Base-by-base conservation (phyloP, 23 tunicate genomes). In the Oikopleura albicans region DNA sequence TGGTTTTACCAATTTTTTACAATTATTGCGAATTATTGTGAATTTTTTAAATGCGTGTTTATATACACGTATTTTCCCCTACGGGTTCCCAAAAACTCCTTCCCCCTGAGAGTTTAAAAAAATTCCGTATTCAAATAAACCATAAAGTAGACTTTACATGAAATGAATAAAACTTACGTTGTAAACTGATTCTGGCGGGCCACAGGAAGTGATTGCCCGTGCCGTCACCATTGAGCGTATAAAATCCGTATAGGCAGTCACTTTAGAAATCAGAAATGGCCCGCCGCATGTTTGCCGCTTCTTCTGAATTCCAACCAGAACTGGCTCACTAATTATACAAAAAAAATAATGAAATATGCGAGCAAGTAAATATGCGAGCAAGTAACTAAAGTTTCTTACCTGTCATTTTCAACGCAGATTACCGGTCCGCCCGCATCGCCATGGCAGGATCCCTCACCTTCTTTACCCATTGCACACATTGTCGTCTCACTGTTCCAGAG, bases 391-490 rank as follows among this genome's bases (percentile, higher is more conserved):
- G n/a, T n/a, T n/a, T n/a, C n/a, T 49, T 22, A 49, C 63, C 63
- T 49, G 12, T 22, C 63, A 22, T 49, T 49, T 49, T 71, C 79
- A 16, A 71, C 79, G 37, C 79, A 71, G 31, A 71, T 71, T 2
- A 71, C 37, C 31, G 79, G 79, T 71, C 79, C 79, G 28, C 79
- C 79, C 35, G 79, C 79, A 71, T 71, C 79, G 79, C 79, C 79
- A 71, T 71, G 79, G 37, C 79, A 71, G 28, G 79, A 71, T 71
- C 79, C 79, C 31, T 71, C 79, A 12, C 79, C 79, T 12, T 16
- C 27, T 12, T 29, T 71, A 22, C 79, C 79, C 79, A 71, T 71
- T 37, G 79, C 79, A 31, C 79, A 71, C 27, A 71, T 71, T 29
- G 79, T 12, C 4, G 79, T 12, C 31, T 71, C 35, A 2, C 79